Conservation (phyloP, 2,113 vertebrate genomes). For the Mus spicilegus region DNA sequence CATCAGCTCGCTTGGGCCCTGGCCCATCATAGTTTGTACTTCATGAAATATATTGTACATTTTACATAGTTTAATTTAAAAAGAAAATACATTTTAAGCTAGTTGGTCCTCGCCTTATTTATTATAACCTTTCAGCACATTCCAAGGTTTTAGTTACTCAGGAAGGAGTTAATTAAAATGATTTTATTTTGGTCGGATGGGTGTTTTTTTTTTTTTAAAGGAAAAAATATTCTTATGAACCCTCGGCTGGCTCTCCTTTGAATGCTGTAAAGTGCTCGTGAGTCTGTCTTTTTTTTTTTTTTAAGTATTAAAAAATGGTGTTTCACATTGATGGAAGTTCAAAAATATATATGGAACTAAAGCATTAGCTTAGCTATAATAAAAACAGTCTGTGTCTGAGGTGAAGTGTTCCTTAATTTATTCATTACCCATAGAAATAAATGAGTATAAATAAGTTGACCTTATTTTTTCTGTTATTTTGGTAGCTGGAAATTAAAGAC, state of each 20-base stretch:
- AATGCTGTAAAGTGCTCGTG: constrained; percentile 84
- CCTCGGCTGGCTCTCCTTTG: constrained; percentile 83
- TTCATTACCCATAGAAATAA: constrained; percentile 83
- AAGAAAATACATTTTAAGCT: constrained; percentile 87
- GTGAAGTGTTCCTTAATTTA: constrained; percentile 88
- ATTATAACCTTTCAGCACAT: constrained; percentile 93
- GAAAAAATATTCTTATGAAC: constrained; percentile 80
- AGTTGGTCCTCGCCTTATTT: constrained; percentile 89
- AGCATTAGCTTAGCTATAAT: constrained; percentile 85
- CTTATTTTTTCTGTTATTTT: constrained; percentile 67
- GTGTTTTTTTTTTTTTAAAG: constrained; percentile 83
- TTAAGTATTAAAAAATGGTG: constrained; percentile 72
- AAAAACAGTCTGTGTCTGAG: constrained; percentile 84
- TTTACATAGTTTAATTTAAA: constrained; percentile 88
- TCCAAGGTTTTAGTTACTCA: constrained; percentile 95
- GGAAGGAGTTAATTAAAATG: constrained; percentile 91
- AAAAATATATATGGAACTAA: constrained; percentile 82
- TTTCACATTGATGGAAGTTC: constrained; percentile 82
- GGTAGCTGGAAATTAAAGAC: constrained; percentile 78
- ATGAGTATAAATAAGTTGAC: constrained; percentile 81
- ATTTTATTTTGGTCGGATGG: constrained; percentile 86
- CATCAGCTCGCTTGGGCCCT: constrained; percentile 80
- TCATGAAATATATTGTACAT: constrained; percentile 86
- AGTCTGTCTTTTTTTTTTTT: constrained; percentile 75
- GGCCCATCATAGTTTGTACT: constrained; percentile 80